Percentiles rank a stretch among this genome's conserved stretches.
phyloP scores from a whole-genome alignment of 53 echinoderm and acorn worm species.

The Glandiceps talaboti region DNA sequence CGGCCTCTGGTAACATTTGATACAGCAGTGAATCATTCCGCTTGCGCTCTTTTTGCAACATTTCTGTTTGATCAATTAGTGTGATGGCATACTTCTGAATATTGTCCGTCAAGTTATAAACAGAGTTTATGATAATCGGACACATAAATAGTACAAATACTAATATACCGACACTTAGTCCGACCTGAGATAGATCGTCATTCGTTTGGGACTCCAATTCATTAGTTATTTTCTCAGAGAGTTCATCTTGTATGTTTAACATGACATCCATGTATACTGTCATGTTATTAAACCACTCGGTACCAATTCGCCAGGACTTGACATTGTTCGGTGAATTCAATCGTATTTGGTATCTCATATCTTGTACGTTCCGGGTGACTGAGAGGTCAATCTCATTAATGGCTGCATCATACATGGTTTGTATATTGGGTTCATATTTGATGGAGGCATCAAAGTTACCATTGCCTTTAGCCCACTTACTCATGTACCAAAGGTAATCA shows the following conservation, averaged over 20 bases:
- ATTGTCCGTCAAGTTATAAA: not conserved
- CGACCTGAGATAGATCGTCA: not conserved
- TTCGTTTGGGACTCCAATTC: not conserved
- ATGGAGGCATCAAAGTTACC: not conserved
- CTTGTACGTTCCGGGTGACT: not conserved
- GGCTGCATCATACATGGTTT: not conserved
- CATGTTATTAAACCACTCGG: not conserved
- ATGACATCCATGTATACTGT: not conserved
- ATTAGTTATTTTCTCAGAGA: not conserved
- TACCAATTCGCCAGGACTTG: not conserved
- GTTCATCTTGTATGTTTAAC: not conserved
- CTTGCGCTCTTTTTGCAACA: conserved; percentile 14
- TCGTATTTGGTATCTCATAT: not conserved
- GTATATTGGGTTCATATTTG: not conserved
- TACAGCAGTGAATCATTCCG: conserved; percentile 17
- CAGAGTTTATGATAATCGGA: not conserved
- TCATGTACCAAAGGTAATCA: not conserved
- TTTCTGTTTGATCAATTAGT: conserved; percentile 7
- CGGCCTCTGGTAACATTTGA: conserved; percentile 27
- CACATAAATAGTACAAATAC: not conserved
- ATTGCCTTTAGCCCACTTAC: not conserved
- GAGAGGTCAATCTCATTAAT: not conserved
- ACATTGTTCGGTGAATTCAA: not conserved
- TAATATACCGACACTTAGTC: not conserved
- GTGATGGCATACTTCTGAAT: not conserved